Evolutionary conservation across 2,113 vertebrate species (phyloP).

Genomic region (Girardinichthys multiradiatus): DNA sequence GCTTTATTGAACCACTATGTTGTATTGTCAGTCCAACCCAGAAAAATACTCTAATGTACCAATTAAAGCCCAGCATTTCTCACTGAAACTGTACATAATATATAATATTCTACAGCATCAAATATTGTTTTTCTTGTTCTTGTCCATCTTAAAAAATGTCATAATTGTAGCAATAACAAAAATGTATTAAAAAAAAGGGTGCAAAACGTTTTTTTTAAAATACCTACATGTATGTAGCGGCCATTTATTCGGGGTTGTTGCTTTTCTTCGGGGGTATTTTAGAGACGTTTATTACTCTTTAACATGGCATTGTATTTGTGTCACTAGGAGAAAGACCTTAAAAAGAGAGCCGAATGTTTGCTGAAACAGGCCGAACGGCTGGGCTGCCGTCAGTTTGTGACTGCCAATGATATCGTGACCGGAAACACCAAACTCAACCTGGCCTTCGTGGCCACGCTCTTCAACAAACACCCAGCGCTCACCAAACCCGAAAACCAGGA

Average conservation of each 20-base stretch:
- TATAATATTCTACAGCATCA: neutral
- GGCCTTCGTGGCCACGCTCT: conserved; percentile 96
- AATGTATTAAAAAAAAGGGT: too few relatives aligned
- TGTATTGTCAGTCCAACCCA: neutral
- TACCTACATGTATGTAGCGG: neutral
- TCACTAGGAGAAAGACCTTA: conserved; percentile 88
- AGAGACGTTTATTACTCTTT: neutral
- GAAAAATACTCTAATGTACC: neutral
- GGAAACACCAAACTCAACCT: conserved; percentile 96
- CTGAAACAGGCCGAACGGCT: conserved; percentile 90
- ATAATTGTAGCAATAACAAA: neutral
- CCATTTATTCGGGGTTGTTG: neutral
- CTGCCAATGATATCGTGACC: conserved; percentile 87
- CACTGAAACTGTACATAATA: too few relatives aligned
- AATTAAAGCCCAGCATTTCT: neutral
- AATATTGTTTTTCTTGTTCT: neutral
- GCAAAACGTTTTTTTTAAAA: neutral
- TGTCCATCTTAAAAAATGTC: neutral
- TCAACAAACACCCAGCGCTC: conserved; percentile 96
- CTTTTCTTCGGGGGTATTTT: neutral
- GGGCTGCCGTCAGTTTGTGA: conserved; percentile 94
- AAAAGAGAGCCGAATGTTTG: conserved; percentile 90
- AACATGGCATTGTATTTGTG: neutral
- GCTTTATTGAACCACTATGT: too few relatives aligned
- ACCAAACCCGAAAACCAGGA: conserved; percentile 94